phyloP scores from a whole-genome alignment of 2,113 vertebrate genomes.

The Leucopsar rothschildi region DNA sequence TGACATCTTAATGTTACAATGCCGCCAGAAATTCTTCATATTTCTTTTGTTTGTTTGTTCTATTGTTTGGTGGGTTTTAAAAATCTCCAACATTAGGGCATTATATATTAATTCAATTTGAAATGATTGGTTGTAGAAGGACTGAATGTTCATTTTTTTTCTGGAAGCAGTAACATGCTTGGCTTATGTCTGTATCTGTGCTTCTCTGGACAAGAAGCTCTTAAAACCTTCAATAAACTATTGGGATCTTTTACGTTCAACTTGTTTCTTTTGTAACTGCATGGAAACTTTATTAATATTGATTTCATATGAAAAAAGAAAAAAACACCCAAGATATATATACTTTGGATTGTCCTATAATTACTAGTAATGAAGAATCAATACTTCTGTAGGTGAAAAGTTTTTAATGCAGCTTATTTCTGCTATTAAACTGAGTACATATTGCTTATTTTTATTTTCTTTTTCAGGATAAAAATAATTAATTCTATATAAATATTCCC shows the following conservation, averaged over 20 bases:
- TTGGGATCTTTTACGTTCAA: neutral
- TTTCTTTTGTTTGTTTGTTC: neutral
- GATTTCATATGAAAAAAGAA: neutral
- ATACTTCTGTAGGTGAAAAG: neutral
- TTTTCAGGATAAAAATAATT: neutral
- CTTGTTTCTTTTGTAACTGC: conserved; percentile 2
- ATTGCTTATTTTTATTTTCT: neutral
- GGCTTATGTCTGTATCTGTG: neutral
- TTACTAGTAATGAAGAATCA: neutral
- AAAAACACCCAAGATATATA: accelerated
- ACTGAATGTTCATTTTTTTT: neutral
- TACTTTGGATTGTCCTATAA: neutral
- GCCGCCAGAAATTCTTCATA: neutral
- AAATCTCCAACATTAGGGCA: neutral
- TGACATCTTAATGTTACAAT: neutral
- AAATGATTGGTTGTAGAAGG: neutral
- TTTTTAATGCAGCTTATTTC: neutral
- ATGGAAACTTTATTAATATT: neutral
- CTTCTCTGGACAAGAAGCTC: neutral
- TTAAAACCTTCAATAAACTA: neutral
- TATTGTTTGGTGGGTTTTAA: neutral
- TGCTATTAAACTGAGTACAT: neutral
- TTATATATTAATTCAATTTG: neutral
- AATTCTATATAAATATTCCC: neutral
- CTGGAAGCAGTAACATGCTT: neutral